phyloP scores from a whole-genome alignment of 2,797 vertebrate genomes.

The Chelon labrosus region DNA sequence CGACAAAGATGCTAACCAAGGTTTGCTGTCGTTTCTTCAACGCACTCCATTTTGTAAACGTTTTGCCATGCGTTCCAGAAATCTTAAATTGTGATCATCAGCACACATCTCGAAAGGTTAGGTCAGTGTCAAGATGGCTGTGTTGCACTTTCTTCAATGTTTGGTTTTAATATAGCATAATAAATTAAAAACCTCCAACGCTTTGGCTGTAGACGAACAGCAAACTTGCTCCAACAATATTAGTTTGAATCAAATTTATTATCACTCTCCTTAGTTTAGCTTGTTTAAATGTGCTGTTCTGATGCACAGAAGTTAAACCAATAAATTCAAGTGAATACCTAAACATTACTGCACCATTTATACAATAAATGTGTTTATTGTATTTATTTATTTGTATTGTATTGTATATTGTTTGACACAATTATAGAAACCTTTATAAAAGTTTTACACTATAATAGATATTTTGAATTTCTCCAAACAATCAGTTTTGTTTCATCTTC shows the following conservation, averaged over 20 bases:
- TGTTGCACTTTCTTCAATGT: neutral
- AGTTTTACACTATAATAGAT: neutral
- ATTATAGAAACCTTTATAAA: neutral
- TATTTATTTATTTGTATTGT: no score
- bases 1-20: conserved; percentile 50
- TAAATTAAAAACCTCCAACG: neutral
- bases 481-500: neutral
- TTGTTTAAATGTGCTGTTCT: no score
- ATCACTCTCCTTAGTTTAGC: no score
- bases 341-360: neutral
- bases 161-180: neutral
- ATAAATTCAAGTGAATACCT: neutral
- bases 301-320: neutral
- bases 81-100: neutral
- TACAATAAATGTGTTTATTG: no score
- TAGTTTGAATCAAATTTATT: no score
- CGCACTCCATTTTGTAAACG: fast-evolving
- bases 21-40: neutral
- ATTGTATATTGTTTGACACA: no score
- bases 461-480: neutral
- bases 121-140: neutral
- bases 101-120: neutral
- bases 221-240: neutral
- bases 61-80: neutral
- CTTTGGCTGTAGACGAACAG: neutral